phyloP scores from a whole-genome alignment of 2,888 invertebrate species.

The Agrochola litura region DNA sequence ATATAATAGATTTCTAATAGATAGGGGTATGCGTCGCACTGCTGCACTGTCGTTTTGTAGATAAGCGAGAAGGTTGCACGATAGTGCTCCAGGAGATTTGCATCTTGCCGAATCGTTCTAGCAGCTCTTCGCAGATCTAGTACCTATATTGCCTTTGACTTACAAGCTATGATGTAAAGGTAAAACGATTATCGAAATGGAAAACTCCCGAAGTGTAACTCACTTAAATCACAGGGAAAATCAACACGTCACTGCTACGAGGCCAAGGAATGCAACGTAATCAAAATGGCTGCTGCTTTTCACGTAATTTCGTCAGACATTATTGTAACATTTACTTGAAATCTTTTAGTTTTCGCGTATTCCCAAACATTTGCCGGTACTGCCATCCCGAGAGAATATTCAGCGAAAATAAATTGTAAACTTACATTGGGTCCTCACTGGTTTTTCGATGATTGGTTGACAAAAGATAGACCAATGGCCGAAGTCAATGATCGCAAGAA shows the following conservation, averaged over 20 bases:
- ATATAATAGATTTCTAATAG: not conserved
- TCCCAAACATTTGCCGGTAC: slow-evolving; percentile 68
- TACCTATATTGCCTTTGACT: not conserved
- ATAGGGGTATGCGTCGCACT: slow-evolving; percentile 1
- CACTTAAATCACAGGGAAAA: slow-evolving; percentile 64
- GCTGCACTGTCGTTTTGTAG: slow-evolving; percentile 18
- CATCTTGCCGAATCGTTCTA: not conserved
- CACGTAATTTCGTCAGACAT: slow-evolving; percentile 78
- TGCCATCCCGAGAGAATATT: slow-evolving; percentile 79
- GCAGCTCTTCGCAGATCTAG: not conserved
- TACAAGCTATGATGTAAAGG: not conserved
- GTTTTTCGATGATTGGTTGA: slow-evolving; percentile 97
- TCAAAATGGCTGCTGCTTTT: slow-evolving; percentile 88
- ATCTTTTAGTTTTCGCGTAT: slow-evolving; percentile 69
- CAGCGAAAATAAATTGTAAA: slow-evolving; percentile 85
- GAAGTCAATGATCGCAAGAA: slow-evolving; percentile 94
- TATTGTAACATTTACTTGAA: slow-evolving; percentile 63
- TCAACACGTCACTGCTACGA: slow-evolving; percentile 83
- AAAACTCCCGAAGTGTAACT: slow-evolving; percentile 5
- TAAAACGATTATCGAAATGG: not conserved
- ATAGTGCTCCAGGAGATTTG: slow-evolving; percentile 18
- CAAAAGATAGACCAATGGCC: slow-evolving; percentile 96
- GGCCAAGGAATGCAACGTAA: slow-evolving; percentile 83
- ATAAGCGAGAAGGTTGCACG: slow-evolving; percentile 52
- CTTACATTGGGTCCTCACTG: slow-evolving; percentile 91